Percentiles rank a stretch among this genome's conserved stretches.
phyloP scores from a whole-genome alignment of 2,888 invertebrate species.

The Syrphus vitripennis region DNA sequence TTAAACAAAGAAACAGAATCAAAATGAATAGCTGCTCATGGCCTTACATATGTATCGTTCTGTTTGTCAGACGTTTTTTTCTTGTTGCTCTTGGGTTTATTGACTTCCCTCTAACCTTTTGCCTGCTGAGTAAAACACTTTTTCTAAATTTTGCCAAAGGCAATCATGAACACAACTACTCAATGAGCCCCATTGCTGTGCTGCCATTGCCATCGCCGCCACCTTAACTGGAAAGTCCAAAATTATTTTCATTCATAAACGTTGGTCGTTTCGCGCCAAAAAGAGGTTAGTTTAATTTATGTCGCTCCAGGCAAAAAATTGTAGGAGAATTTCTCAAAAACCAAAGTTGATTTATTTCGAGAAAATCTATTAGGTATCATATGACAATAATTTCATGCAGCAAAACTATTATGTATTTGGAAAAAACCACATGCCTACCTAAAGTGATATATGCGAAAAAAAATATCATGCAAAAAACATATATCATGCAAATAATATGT shows the following conservation, averaged over 20 bases:
- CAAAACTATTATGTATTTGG: too few relatives aligned
- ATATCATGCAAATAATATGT: too few relatives aligned
- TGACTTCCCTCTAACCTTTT: slow-evolving; percentile 49
- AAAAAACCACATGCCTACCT: too few relatives aligned
- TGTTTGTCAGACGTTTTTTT: neutral
- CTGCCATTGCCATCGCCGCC: too few relatives aligned
- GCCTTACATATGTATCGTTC: slow-evolving; percentile 31
- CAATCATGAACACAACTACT: slow-evolving; percentile 50
- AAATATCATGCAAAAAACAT: too few relatives aligned
- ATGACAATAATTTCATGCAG: too few relatives aligned
- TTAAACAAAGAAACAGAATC: neutral
- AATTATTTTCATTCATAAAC: slow-evolving; percentile 60
- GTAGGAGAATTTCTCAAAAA: neutral
- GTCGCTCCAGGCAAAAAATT: slow-evolving; percentile 11
- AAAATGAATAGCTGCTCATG: neutral
- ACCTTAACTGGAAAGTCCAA: slow-evolving; percentile 28
- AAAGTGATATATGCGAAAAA: too few relatives aligned
- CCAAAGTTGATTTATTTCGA: neutral
- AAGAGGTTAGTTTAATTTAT: slow-evolving; percentile 5
- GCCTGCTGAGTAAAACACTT: neutral
- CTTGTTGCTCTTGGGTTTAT: slow-evolving; percentile 46
- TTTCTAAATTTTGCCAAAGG: slow-evolving; percentile 28
- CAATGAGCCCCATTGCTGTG: slow-evolving; percentile 50
- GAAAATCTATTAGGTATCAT: too few relatives aligned
- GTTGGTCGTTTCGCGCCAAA: slow-evolving; percentile 4